Evolutionary conservation across 2,888 invertebrate genomes (phyloP).

Genomic region (Spilarctia lutea): DNA sequence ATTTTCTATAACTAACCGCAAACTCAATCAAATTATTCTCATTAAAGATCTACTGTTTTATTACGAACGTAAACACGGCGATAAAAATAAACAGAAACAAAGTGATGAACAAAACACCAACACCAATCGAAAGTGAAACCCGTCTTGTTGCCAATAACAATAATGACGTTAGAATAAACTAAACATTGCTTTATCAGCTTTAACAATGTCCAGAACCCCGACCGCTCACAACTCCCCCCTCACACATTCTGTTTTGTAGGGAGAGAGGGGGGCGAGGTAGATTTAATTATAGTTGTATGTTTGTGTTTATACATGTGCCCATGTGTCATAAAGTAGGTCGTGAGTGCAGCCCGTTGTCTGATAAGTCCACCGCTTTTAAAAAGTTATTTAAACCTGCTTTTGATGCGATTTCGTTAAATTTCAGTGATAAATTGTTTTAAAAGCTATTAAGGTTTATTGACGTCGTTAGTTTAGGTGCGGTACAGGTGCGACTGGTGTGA

Average conservation of each 20-base stretch:
- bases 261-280: slow-evolving; percentile 52
- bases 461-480: slow-evolving; percentile 12
- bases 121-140: slow-evolving; percentile 48
- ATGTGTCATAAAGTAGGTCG: slow-evolving; percentile 72
- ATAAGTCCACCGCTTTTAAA: slow-evolving; percentile 69
- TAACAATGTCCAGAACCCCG: slow-evolving; percentile 37
- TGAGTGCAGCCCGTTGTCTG: slow-evolving; percentile 57
- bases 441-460: slow-evolving; percentile 9
- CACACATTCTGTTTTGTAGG: slow-evolving; percentile 43
- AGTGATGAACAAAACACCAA: slow-evolving; percentile 32
- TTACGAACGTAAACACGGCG: slow-evolving; percentile 28
- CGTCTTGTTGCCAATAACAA: slow-evolving; percentile 39
- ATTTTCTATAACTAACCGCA: neutral
- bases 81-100: slow-evolving; percentile 43
- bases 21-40: slow-evolving; percentile 42
- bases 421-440: slow-evolving; percentile 27
- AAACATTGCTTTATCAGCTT: slow-evolving; percentile 31
- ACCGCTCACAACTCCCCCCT: slow-evolving; percentile 35
- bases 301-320: slow-evolving; percentile 60
- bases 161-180: slow-evolving; percentile 39
- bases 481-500: slow-evolving; percentile 30
- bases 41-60: slow-evolving; percentile 38
- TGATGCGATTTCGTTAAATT: slow-evolving; percentile 33
- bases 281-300: slow-evolving; percentile 64
- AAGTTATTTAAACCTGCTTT: slow-evolving; percentile 61